These are phyloP conservation scores for Xanthorhoe spadicearia DNA, from an alignment of 2,888 invertebrate species.

Conservation along the genomic window DNA sequence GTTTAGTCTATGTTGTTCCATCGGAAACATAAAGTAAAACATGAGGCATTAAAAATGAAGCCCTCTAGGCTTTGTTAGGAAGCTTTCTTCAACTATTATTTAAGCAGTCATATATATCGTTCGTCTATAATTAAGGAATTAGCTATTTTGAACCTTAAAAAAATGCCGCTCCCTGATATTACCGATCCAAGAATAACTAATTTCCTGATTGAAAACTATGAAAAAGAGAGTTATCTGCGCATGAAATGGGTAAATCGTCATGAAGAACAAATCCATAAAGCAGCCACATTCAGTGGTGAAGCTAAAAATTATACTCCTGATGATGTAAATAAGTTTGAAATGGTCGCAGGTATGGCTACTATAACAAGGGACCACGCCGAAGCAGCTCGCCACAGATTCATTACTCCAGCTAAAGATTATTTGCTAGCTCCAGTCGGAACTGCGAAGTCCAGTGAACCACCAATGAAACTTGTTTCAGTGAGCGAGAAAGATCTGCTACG, in stretches of 20 bases:
- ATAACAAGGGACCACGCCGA: constrained; percentile 26
- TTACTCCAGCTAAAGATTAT: constrained; percentile 23
- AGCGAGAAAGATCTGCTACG: constrained; percentile 29
- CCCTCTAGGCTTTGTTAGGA: too few relatives aligned
- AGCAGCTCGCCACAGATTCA: constrained; percentile 27
- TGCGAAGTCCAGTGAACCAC: constrained; percentile 10
- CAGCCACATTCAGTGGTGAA: constrained; percentile 32
- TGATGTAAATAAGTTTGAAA: constrained; percentile 31
- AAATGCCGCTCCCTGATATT: constrained; percentile 34
- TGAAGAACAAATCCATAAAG: constrained; percentile 25
- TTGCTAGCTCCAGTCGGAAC: constrained; percentile 5
- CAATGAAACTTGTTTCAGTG: constrained; percentile 14
- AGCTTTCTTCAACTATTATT: too few relatives aligned
- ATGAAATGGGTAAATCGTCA: constrained; percentile 37
- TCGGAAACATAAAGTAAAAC: too few relatives aligned
- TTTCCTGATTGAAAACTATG: constrained; percentile 40
- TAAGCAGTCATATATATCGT: too few relatives aligned
- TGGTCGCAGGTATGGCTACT: constrained; percentile 32
- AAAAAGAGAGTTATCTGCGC: constrained; percentile 43
- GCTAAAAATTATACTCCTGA: constrained; percentile 34
- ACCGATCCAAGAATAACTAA: constrained; percentile 32
- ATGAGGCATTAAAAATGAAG: too few relatives aligned
- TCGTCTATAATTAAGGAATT: too few relatives aligned
- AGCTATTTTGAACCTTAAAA: too few relatives aligned
- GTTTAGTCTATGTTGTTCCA: too few relatives aligned